Evolutionary conservation across 2,797 vertebrate genomes (phyloP), one percentile per base, ranked within the genome.

Genomic region (Ctenosaura bakeri): DNA sequence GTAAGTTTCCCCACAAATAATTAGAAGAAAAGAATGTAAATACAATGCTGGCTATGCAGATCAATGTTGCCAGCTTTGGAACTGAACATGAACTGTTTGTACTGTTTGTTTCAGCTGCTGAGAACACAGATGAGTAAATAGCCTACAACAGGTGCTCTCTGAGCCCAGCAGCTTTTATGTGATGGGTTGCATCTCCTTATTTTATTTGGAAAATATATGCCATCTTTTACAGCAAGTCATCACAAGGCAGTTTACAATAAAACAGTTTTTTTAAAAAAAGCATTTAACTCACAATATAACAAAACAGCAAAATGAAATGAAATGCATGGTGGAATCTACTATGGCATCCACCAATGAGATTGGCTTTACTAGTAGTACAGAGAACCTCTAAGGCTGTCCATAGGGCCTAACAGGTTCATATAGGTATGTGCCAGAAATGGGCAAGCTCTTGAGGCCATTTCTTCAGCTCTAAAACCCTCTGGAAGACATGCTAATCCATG

Each of bases 111-210:
- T 80, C 78, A 79, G 59, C 46, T 69, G 76, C 20, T 80, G 50
- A 80, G 46, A 29, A 20, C 32, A 83, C 35, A 83, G 62, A 69
- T 88, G 62, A 50, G 62, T 69, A 87, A 87, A 69, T 8, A 87
- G 32, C 42, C 35, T 38, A 22, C 29, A 12, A 6, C 22, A 76
- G 54, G 54, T 66, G 77, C 62, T 62, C n/a, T 24, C 59, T 79
- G 62, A 87, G 32, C 46, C 38, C 29, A 14, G 26, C 38, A 29
- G 38, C 38, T 14, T 66, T 66, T 62, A 81, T 22, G 52, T 59
- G n/a, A 50, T 18, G 50, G 50, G 20, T 18, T 42, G 62, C 62
- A 62, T 46, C 12, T 42, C 24, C 24, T 26, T 66, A 64, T 64
- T 46, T 64, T 46, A 64, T 64, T 79, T 46, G 10, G 35, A 62